A percentile compares a stretch with the other conserved stretches of the same genome.
Evolutionary conservation across 2,888 invertebrate species (phyloP).

Genomic region (Sylvicola cinctus): DNA sequence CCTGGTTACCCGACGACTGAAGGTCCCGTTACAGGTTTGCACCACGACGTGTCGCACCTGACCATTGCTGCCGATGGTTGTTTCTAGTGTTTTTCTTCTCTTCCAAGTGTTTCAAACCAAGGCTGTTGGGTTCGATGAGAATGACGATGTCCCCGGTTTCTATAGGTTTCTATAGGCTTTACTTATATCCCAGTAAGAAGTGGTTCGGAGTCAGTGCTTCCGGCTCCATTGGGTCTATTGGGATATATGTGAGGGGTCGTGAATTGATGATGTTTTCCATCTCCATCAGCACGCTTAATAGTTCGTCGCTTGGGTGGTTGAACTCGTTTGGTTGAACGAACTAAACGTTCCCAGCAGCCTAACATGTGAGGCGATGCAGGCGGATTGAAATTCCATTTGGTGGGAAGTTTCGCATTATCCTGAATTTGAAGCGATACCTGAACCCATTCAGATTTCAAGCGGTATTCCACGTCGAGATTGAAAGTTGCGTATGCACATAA

Average conservation of each 20-base stretch:
- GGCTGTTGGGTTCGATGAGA: too few species aligned
- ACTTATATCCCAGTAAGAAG: slow-evolving; percentile 10
- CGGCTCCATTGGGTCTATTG: slow-evolving; percentile 6
- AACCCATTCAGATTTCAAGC: slow-evolving; percentile 6
- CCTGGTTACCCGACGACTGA: too few species aligned
- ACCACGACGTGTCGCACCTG: too few species aligned
- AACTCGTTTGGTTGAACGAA: slow-evolving; percentile 4
- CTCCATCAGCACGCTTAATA: not conserved
- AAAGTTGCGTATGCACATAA: slow-evolving; percentile 6
- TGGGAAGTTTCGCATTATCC: not conserved
- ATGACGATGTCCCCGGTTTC: too few species aligned
- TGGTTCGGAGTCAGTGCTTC: slow-evolving; percentile 13
- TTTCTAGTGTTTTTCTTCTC: too few species aligned
- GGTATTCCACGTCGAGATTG: slow-evolving; percentile 6
- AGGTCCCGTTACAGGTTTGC: too few species aligned
- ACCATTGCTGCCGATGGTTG: too few species aligned
- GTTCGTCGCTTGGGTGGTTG: not conserved
- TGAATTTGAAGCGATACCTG: slow-evolving; percentile 9
- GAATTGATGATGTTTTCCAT: slow-evolving; percentile 1
- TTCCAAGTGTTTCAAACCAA: too few species aligned
- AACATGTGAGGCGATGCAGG: slow-evolving; percentile 5
- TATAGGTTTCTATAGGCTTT: too few species aligned
- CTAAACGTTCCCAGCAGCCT: slow-evolving; percentile 8
- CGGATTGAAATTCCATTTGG: slow-evolving; percentile 3
- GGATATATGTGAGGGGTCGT: too few species aligned